Percentiles rank a stretch among this genome's conserved stretches.
phyloP scores from a whole-genome alignment of 2,113 vertebrate genomes.

The Eurypyga helias region DNA sequence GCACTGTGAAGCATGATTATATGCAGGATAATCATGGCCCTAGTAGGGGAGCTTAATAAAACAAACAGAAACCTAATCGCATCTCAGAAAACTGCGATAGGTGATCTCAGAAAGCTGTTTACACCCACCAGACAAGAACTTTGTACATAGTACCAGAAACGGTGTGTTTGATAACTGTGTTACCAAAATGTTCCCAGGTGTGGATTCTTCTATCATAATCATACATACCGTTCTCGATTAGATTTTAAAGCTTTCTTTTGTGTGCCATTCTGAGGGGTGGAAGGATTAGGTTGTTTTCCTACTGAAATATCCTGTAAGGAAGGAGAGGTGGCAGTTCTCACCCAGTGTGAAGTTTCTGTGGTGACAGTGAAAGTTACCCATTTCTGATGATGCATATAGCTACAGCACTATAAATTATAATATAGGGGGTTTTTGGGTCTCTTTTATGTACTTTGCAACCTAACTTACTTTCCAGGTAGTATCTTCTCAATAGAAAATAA shows the following conservation, averaged over 20 bases:
- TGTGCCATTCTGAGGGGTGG: not conserved
- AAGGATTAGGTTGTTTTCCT: not conserved
- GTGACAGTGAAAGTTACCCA: not conserved
- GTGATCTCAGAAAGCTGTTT: not conserved
- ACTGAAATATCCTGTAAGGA: not conserved
- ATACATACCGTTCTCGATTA: rapidly evolving
- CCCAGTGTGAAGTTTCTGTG: not conserved
- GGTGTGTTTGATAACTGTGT: not conserved
- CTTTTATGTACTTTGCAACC: not conserved
- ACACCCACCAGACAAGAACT: not conserved
- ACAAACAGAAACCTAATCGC: not conserved
- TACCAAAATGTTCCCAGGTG: not conserved
- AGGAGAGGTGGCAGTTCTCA: not conserved
- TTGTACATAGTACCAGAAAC: not conserved
- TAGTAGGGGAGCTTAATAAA: not conserved
- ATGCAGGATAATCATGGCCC: rapidly evolving
- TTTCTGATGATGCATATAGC: not conserved
- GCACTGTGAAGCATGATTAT: not conserved
- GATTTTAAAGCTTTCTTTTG: not conserved
- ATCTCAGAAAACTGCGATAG: not conserved
- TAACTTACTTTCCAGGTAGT: not conserved
- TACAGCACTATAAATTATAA: not conserved
- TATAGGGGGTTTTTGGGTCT: not conserved
- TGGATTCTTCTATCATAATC: not conserved
- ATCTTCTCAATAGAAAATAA: not conserved